Evolutionary conservation across 2,888 invertebrate genomes (phyloP), one percentile per base, ranked within the genome.

Genomic region (Mesodorylaimus sp.): DNA sequence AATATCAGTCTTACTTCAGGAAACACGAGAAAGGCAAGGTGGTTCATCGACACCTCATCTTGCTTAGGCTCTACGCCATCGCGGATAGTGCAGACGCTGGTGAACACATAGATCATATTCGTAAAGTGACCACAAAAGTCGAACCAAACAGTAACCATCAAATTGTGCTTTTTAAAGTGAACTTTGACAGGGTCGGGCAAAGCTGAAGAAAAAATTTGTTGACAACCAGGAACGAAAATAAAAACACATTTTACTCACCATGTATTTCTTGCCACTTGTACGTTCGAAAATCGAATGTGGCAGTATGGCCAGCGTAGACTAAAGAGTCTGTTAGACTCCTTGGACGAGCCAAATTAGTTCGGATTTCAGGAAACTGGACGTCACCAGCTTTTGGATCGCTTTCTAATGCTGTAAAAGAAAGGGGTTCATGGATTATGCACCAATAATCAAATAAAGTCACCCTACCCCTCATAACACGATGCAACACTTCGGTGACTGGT

Each of bases 281-380:
- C 1, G 61, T 62, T 50, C 62, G 65, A 48, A 58, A 57, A 43
- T 61, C 57, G 50, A 59, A 65, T 2, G 62, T 60, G 3, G 48
- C 52, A 2, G 64, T 64, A 53, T 64, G 64, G 1, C 64, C 64
- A 27, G 57, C 55, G 48, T 52, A 58, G 13, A 57, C 59, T 37
- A 70, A 61, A 23, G 59, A 60, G 55, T 70, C 69, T 23, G 61
- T 54, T 25, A 70, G 56, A 44, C 63, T 63, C 25, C 68, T 55
- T 27, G 61, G 60, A 13, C 62, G 60, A 2, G 61, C 58, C 27
- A 70, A 52, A 46, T 67, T 68, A 2, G 64, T 61, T 19, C 63
- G 57, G 21, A 68, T 57, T 52, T 70, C 68, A 1, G 69, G 68
- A 29, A 67, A 61, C 57, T 69, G 68, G 19, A 60, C 58, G 45